These are phyloP conservation scores for Dissostichus mawsoni DNA, from an alignment of 2,113 vertebrate species.

Conservation along the genomic window DNA sequence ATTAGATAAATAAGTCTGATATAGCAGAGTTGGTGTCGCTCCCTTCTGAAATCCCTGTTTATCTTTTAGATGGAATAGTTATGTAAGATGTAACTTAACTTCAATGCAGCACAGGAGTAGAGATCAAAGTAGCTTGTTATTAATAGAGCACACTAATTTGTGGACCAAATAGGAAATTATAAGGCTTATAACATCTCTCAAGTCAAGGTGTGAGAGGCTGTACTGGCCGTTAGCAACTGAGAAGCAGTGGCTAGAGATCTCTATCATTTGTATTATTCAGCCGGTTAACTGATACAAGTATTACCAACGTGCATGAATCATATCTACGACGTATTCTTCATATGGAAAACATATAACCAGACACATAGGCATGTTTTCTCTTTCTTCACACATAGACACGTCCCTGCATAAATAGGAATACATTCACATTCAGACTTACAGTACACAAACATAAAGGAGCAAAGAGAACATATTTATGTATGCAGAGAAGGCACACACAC, in stretches of 20 bases:
- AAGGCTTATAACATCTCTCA: neutral
- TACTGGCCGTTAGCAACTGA: neutral
- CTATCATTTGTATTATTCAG: neutral
- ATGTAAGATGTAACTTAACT: neutral
- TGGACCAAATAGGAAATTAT: neutral
- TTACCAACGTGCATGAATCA: neutral
- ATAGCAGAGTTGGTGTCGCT: neutral
- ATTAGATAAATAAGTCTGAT: neutral
- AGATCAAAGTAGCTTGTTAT: neutral
- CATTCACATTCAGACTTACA: slow-evolving; percentile 20
- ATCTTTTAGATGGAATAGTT: slow-evolving; percentile 1
- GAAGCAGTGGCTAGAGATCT: neutral
- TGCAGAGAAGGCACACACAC: slow-evolving; percentile 13
- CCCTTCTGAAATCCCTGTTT: neutral
- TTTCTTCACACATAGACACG: neutral
- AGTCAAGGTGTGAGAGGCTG: neutral
- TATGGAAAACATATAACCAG: neutral
- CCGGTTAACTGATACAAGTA: neutral
- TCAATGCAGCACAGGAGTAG: neutral
- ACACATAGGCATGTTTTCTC: neutral
- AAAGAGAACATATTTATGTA: slow-evolving; percentile 29
- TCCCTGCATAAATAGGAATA: slow-evolving; percentile 10
- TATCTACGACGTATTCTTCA: neutral
- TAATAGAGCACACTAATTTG: neutral
- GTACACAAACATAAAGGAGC: slow-evolving; percentile 16